Evolutionary conservation across 2,888 invertebrate genomes (phyloP).

Genomic region (Ophion ellenae): DNA sequence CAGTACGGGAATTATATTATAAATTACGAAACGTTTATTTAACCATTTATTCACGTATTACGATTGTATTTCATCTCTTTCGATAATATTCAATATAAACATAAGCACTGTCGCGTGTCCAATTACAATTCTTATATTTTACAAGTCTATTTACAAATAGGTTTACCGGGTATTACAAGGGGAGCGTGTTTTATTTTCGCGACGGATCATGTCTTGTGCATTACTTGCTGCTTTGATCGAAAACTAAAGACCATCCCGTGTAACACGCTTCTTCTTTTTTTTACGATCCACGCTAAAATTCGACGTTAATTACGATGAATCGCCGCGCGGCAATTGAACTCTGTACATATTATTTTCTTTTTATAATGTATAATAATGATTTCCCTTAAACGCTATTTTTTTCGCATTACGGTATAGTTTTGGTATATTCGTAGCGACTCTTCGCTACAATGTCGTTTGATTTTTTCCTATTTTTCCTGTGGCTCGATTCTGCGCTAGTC

Average conservation of each 20-base stretch:
- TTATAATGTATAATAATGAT: conserved; percentile 64
- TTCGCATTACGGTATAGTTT: conserved; percentile 78
- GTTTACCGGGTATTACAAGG: conserved; percentile 59
- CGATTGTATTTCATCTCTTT: conserved; percentile 78
- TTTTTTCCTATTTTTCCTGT: conserved; percentile 61
- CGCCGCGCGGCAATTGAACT: conserved; percentile 57
- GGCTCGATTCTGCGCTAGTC: conserved; percentile 33
- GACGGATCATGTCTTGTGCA: conserved; percentile 46
- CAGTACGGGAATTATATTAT: conserved; percentile 51
- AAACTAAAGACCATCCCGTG: conserved; percentile 51
- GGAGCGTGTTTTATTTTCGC: conserved; percentile 50
- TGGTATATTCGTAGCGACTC: conserved; percentile 83
- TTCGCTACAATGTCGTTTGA: conserved; percentile 78
- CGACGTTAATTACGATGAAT: conserved; percentile 64
- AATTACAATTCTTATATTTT: conserved; percentile 77
- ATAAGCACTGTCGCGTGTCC: conserved; percentile 79
- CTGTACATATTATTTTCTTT: conserved; percentile 57
- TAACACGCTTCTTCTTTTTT: conserved; percentile 32
- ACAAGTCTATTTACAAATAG: conserved; percentile 81
- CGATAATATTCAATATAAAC: conserved; percentile 80
- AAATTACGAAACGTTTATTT: conserved; percentile 81
- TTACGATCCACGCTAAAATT: conserved; percentile 46
- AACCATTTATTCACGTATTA: conserved; percentile 77
- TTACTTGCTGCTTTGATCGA: conserved; percentile 51
- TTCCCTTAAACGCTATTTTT: conserved; percentile 71